Evolutionary conservation across 2,113 vertebrate genomes (phyloP), one percentile per base, ranked within the genome.

Genomic region (Corvus cornix): DNA sequence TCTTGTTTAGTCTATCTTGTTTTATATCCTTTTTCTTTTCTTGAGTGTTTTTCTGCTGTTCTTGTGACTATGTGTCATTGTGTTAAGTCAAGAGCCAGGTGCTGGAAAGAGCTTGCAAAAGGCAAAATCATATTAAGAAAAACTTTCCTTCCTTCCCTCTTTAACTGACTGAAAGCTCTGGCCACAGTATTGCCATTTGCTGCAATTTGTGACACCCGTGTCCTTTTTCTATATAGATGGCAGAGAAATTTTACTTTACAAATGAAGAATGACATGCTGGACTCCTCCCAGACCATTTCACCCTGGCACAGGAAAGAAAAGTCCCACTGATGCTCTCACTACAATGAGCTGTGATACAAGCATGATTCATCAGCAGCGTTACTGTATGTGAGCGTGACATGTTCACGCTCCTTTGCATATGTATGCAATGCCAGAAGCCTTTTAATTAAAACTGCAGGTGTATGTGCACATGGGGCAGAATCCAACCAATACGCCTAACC

Each of bases 241-340:
- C 55, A 83, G 62, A 82, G 62, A 58, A 75, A 60, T 85, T 56
- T 76, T 60, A 21, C 78, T 94, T 76, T 37, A 72, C 62, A 93
- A 79, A 93, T 91, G 37, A 41, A 52, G 46, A 62, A 33, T 56
- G 87, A 60, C 87, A 48, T 35, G 24, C 13, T 90, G 74, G 41
- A 30, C 87, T 94, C 82, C 84, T 89, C 84, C 92, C 74, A 89
- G 69, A 49, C 74, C 58, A 18, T 91, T 78, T 69, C 67, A 64
- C 53, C 62, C 19, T 62, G 43, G 58, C 75, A 78, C 67, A 73
- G 67, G 92, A 67, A 68, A 69, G 31, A 72, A 37, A 26, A 85
- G 48, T 56, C 62, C 16, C 1, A 4, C 10, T 16, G 78, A 20
- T 75, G 56, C 66, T 87, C 16, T 89, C 30, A 43, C 10, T 56